phyloP scores from a whole-genome alignment of 1,140 invertebrate species.

The Panulirus ornatus region DNA sequence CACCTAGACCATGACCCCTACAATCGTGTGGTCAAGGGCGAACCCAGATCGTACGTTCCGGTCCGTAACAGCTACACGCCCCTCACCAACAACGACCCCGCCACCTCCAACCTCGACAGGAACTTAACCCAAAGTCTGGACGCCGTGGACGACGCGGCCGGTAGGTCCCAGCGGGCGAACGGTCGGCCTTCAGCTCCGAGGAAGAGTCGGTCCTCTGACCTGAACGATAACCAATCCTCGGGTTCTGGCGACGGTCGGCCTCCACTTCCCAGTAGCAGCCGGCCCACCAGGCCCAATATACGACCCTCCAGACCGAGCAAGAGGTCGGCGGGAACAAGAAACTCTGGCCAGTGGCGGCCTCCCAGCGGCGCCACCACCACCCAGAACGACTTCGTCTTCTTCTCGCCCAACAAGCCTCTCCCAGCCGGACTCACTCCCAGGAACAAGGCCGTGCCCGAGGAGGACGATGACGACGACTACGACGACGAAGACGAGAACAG shows the following conservation, averaged over 20 bases:
- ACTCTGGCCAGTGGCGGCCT: not conserved
- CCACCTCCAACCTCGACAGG: not conserved
- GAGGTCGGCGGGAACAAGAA: not conserved
- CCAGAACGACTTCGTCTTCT: conserved; percentile 51
- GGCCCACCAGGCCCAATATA: not conserved
- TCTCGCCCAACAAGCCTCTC: conserved; percentile 42
- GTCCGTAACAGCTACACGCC: not conserved
- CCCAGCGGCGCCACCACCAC: conserved; percentile 17
- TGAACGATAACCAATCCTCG: too few relatives aligned
- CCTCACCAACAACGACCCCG: not conserved
- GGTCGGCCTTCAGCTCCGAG: not conserved
- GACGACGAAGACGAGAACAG: conserved; percentile 22
- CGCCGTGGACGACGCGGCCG: not conserved
- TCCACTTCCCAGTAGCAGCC: not conserved
- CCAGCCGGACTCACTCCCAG: not conserved
- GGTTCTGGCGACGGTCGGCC: too few relatives aligned
- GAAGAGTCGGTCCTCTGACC: too few relatives aligned
- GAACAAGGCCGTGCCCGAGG: conserved; percentile 14
- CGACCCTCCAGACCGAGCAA: not conserved
- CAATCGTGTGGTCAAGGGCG: not conserved
- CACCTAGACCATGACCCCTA: not conserved
- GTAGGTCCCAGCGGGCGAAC: not conserved
- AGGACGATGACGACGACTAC: conserved; percentile 26
- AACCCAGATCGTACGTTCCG: not conserved
- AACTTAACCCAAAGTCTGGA: not conserved